Base-by-base conservation (phyloP, 2,888 invertebrate genomes). In the Drepana falcataria region DNA sequence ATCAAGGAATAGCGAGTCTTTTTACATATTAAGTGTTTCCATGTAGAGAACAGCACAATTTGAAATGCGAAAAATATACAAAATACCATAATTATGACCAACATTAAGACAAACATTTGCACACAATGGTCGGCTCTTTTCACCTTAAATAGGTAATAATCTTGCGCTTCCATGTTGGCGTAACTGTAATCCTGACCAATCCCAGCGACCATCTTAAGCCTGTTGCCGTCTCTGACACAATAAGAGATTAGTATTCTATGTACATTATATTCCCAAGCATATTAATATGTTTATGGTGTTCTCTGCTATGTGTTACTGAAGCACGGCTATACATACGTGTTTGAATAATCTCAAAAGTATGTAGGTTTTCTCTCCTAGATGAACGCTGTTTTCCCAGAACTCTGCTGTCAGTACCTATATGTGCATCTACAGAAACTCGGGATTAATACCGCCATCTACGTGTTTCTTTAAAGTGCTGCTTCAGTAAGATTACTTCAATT, bases 181-280 rank as follows among this genome's bases (percentile, higher is more conserved):
- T 41, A 51, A 40, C 51, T 51, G 44, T 44, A 44, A 44, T 44
- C 44, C 44, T 9, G 9, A 9, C 44, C 44, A 51, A 51, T 51
- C 51, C 51, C 34, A 40, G 40, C 51, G 40, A 37, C 51, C 5
- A 40, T 40, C 51, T 51, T 51, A 40, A 51, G 51, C 51, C 34
- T 40, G 51, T 33, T 35, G 40, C 44, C 44, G 44, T 44, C 44
- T 9, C 44, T 44, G 44, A 52, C 53, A 54, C 48, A 52, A 55
- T 53, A 59, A 61, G 41, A 54, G 59, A 67, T 66, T 68, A 68
- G 68, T 65, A 68, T 68, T 68, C 64, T 54, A 56, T 56, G 65
- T 58, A 57, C 59, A 61, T 60, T 56, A 58, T 49, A 52, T 57
- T 60, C 49, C 49, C 49, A 47, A 34, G 51, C 55, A 63, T 64